Conservation (phyloP, 2,888 invertebrate species). For the Lydus trimaculatus region DNA sequence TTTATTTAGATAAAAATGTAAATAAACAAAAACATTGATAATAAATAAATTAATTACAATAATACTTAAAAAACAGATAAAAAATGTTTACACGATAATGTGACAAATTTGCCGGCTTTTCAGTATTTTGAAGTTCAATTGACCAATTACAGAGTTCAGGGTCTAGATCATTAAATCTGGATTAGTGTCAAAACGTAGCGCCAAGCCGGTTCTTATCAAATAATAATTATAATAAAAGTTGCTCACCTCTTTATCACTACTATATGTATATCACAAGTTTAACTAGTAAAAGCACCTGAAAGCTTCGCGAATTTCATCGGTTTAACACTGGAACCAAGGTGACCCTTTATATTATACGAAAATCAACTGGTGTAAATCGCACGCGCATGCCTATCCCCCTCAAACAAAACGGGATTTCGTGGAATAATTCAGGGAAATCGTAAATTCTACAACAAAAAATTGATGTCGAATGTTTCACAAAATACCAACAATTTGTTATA, state of each 20-base stretch:
- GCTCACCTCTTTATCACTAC: constrained; percentile 12
- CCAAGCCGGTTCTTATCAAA: constrained; percentile 41
- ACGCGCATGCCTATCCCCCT: constrained; percentile 29
- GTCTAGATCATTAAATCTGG: not conserved
- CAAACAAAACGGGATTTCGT: constrained; percentile 16
- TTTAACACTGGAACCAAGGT: constrained; percentile 32
- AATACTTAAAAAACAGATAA: no score
- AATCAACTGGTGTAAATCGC: constrained; percentile 10
- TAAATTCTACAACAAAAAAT: no score
- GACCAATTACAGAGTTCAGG: not conserved
- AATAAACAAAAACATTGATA: no score
- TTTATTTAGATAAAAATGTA: no score
- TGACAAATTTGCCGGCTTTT: not conserved
- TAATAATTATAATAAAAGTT: not conserved
- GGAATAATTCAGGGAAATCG: not conserved
- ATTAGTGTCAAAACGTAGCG: constrained; percentile 53
- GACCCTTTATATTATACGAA: constrained; percentile 29
- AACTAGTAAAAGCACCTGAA: constrained; percentile 15
- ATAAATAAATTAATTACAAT: no score
- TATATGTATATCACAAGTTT: no score
- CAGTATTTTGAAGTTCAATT: not conserved
- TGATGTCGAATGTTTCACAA: not conserved
- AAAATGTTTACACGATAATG: no score
- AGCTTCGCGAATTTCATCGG: constrained; percentile 22
- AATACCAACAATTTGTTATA: no score